Evolutionary conservation across 1,140 invertebrate genomes (phyloP).

Genomic region (Hypothenemus hampei): DNA sequence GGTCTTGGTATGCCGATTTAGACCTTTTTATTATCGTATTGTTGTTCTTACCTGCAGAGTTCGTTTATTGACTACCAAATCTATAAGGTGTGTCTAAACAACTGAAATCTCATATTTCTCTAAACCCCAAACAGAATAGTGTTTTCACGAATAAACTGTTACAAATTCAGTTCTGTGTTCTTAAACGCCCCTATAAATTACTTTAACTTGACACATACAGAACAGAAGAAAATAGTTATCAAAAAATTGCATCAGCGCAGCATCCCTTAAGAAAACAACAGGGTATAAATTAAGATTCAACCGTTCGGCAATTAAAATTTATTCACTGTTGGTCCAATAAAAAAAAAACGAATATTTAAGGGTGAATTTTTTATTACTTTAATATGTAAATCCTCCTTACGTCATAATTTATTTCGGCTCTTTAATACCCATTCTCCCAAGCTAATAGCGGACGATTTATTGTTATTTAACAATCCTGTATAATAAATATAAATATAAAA

Average conservation of each 20-base stretch:
- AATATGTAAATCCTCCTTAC: conserved; percentile 14
- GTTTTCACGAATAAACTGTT: too few species aligned
- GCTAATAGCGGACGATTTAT: too few species aligned
- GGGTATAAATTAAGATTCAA: too few species aligned
- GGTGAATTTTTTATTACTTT: conserved; percentile 12
- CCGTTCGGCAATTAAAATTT: conserved; percentile 13
- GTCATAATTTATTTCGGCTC: conserved; percentile 8
- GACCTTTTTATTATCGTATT: conserved; percentile 1
- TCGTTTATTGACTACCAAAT: not conserved
- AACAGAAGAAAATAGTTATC: not conserved
- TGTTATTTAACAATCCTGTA: too few species aligned
- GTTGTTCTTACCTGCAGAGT: not conserved
- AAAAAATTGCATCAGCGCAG: not conserved
- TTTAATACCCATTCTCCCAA: not conserved
- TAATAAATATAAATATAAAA: too few species aligned
- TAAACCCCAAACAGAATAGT: too few species aligned
- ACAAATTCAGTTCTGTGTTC: too few species aligned
- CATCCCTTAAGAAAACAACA: too few species aligned
- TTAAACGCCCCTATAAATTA: conserved; percentile 10
- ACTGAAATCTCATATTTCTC: too few species aligned
- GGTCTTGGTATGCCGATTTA: conserved; percentile 6
- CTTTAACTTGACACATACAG: not conserved
- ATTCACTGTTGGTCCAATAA: conserved; percentile 6
- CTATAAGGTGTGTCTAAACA: too few species aligned
- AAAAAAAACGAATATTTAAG: conserved; percentile 4